Percentiles rank a stretch among this genome's conserved stretches.
Conservation (phyloP, 2,797 vertebrate species). For the Betta splendens region DNA sequence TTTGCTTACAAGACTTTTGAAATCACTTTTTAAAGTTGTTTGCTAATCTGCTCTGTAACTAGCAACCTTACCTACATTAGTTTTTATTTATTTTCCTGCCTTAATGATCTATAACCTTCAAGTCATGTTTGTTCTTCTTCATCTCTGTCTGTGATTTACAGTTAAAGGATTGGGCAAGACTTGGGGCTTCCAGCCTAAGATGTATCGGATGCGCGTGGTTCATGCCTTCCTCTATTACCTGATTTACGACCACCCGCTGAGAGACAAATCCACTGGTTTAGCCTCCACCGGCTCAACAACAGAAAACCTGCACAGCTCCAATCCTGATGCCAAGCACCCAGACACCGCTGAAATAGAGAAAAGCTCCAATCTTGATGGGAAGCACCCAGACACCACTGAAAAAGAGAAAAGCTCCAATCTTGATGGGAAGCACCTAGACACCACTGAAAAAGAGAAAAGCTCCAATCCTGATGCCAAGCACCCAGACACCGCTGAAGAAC, state of each 20-base stretch:
- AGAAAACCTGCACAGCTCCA: not conserved
- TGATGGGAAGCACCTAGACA: no score
- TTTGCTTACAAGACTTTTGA: no score
- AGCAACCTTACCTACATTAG: no score
- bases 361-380: no score
- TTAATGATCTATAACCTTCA: no score
- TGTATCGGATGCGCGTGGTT: conserved; percentile 88
- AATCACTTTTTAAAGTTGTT: no score
- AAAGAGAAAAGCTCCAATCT: no score
- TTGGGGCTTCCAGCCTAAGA: conserved; percentile 94
- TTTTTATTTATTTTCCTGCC: no score
- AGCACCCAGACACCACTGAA: not conserved
- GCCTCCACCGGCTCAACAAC: not conserved
- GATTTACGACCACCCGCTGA: conserved; percentile 86
- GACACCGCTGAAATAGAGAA: no score
- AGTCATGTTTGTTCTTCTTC: not conserved
- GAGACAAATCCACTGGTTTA: conserved; percentile 8
- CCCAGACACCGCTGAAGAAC: not conserved
- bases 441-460: no score
- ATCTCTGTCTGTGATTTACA: conserved; percentile 41
- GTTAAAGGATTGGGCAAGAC: conserved; percentile 90
- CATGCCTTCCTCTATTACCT: conserved; percentile 94
- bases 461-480: no score
- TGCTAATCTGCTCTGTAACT: no score
- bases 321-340: conserved; percentile 9